Percentiles rank a stretch among this genome's conserved stretches.
Evolutionary conservation across 2,113 vertebrate genomes (phyloP).

Genomic region (Malaclemys terrapin): DNA sequence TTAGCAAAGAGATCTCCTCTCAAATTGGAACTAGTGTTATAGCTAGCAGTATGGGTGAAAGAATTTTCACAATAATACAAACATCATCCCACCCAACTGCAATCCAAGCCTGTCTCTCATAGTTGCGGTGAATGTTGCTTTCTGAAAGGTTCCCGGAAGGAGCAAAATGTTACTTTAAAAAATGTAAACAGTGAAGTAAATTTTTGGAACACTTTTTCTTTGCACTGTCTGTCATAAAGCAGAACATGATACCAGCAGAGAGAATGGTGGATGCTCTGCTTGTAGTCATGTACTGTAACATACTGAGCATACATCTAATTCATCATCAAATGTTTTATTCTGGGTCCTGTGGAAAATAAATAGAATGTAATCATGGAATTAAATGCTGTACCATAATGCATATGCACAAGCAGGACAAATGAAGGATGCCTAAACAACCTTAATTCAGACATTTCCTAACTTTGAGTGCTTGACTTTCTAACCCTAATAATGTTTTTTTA

Average conservation of each 20-base stretch:
- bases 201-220: neutral
- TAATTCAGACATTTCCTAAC: neutral
- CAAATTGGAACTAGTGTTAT: neutral
- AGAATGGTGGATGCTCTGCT: neutral
- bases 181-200: neutral
- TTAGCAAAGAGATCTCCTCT: neutral
- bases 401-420: neutral
- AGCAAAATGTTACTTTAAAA: neutral
- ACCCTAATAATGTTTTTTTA: neutral
- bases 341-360: neutral
- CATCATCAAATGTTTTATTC: neutral
- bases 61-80: neutral
- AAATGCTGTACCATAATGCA: neutral
- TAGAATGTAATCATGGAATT: neutral
- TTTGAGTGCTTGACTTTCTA: neutral
- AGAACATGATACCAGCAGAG: neutral
- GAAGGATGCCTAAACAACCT: neutral
- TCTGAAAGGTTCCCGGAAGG: neutral
- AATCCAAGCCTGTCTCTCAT: neutral
- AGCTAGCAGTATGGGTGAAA: neutral
- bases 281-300: neutral
- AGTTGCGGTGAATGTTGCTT: neutral
- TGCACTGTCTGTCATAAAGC: neutral
- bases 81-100: neutral
- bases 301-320: neutral